A percentile compares a stretch with the other conserved stretches of the same genome.
Evolutionary conservation across 2,113 vertebrate species (phyloP).

Genomic region (Pelmatolapia mariae): DNA sequence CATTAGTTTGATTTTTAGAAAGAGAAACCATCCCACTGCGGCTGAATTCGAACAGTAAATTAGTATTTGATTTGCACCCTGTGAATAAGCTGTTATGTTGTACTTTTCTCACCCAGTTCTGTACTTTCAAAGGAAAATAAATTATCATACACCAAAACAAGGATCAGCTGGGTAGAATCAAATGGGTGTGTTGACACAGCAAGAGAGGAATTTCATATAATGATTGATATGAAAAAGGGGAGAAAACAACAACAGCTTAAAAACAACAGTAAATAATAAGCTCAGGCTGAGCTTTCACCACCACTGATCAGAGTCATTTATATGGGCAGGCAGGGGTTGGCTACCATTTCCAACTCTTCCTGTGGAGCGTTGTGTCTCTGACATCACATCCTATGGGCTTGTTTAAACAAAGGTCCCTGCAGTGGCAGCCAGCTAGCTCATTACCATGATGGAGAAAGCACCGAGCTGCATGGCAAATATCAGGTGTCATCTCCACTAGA

Average conservation of each 20-base stretch:
- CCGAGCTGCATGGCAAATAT: constrained; percentile 8
- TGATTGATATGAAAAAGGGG: not conserved
- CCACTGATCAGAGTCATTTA: not conserved
- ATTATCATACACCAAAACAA: constrained; percentile 21
- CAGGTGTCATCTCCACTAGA: constrained; percentile 17
- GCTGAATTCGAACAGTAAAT: constrained; percentile 34
- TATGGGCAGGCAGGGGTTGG: not conserved
- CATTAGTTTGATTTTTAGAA: not conserved
- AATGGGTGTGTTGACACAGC: constrained; percentile 19
- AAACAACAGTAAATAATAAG: constrained; percentile 1
- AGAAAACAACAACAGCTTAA: constrained; percentile 3
- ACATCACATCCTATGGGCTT: constrained; percentile 30
- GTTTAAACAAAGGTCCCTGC: not conserved
- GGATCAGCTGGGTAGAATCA: constrained; percentile 25
- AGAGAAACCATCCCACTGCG: constrained; percentile 11
- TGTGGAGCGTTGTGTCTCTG: not conserved
- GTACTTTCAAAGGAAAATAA: constrained; percentile 39
- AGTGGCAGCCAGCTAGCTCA: not conserved
- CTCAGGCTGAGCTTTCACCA: not conserved
- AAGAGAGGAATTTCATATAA: not conserved
- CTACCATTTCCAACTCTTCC: not conserved
- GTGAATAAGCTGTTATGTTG: constrained; percentile 21
- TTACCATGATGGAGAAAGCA: not conserved
- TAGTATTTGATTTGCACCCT: constrained; percentile 51
- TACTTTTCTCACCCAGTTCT: constrained; percentile 7